Conservation (phyloP, 2,888 invertebrate species). For the Seira musarum region DNA sequence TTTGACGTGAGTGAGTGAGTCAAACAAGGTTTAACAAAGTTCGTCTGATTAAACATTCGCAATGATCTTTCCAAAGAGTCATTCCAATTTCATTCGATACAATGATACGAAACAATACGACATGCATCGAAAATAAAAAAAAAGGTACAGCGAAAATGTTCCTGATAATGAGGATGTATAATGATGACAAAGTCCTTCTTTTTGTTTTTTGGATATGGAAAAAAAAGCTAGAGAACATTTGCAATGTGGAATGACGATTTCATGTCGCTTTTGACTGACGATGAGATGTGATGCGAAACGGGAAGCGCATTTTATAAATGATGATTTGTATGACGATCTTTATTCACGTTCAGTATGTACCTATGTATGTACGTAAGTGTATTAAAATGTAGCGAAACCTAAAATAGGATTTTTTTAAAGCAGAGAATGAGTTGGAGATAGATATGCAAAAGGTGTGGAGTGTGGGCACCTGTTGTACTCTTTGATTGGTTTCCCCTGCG, state of each 20-base stretch:
- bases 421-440: conserved; percentile 32
- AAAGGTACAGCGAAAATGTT: background rate
- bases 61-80: background rate
- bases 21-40: background rate
- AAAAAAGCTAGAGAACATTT: background rate
- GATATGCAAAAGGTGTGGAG: conserved; percentile 56
- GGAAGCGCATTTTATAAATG: conserved; percentile 30
- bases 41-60: background rate
- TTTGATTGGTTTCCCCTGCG: conserved; percentile 67
- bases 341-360: background rate
- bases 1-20: no score
- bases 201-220: background rate
- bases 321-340: conserved; percentile 8
- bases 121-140: background rate
- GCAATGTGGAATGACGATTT: no score
- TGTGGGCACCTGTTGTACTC: conserved; percentile 68
- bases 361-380: background rate
- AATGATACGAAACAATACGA: background rate
- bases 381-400: background rate
- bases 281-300: conserved; percentile 28
- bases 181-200: background rate
- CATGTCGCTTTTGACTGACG: background rate
- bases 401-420: conserved; percentile 44
- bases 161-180: background rate
- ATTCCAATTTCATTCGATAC: background rate